Evolutionary conservation across 2,888 invertebrate species (phyloP), one percentile per base, ranked within the genome.

Genomic region (Caenorhabditis virilis): DNA sequence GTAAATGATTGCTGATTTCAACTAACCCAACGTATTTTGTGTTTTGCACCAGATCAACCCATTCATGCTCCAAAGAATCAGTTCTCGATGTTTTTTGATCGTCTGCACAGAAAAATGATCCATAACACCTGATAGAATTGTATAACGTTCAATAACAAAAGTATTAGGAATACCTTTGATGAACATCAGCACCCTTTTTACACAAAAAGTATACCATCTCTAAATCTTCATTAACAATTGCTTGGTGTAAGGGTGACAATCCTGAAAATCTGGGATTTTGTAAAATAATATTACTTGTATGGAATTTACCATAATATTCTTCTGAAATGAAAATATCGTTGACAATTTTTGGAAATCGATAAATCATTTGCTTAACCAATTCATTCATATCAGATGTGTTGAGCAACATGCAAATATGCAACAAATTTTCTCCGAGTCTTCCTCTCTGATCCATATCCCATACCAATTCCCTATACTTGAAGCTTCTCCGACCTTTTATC

Each of bases 221-320:
- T 0, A 95, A 93, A 84, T 97, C 95, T 84, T 97, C 95, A 85
- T 95, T 97, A 0, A 95, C 95, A 75, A 97, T 95, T 4, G 95
- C 94, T 84, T 97, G 93, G 83, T 97, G 97, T 2, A 97, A 87
- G 1, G 78, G 72, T 0, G 76, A 74, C 2, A 76, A 47, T 22
- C 78, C 77, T 77, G n/a, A 45, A 53, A 95, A 82, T 93, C 1
- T n/a, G n/a, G n/a, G n/a, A n/a, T n/a, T n/a, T n/a, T n/a, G n/a
- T n/a, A n/a, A n/a, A n/a, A n/a, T n/a, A n/a, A n/a, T n/a, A n/a
- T n/a, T n/a, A n/a, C n/a, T n/a, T n/a, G n/a, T n/a, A n/a, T n/a
- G n/a, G n/a, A n/a, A n/a, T n/a, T n/a, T 86, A 92, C 93, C 97
- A 83, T 94, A 98, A 84, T 97, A 97, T 85, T 97, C 97, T 81